A percentile compares a stretch with the other conserved stretches of the same genome.
Evolutionary conservation across 2,888 invertebrate genomes (phyloP).

Genomic region (Charanyca ferruginea): DNA sequence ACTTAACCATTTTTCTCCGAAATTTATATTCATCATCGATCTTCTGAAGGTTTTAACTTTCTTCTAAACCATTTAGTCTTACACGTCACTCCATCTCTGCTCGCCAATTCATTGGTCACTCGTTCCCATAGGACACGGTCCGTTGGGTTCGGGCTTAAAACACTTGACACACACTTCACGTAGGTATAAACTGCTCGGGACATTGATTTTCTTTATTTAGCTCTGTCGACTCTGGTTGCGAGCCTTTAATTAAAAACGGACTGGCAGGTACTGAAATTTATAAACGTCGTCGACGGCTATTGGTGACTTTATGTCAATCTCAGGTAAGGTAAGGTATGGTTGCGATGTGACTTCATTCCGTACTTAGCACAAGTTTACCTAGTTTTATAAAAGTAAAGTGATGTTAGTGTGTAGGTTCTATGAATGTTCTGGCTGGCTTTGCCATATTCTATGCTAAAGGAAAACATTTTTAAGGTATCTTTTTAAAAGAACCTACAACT

Average conservation of each 20-base stretch:
- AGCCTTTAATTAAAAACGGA: conserved; percentile 47
- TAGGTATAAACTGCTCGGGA: not conserved
- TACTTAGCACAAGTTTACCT: too few relatives aligned
- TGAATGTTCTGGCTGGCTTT: too few relatives aligned
- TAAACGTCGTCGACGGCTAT: conserved; percentile 10
- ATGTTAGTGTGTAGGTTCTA: too few relatives aligned
- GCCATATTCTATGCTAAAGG: too few relatives aligned
- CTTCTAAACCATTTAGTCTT: not conserved
- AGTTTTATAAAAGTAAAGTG: too few relatives aligned
- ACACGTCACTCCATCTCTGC: conserved; percentile 22
- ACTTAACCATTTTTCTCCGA: too few relatives aligned
- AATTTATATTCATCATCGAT: too few relatives aligned
- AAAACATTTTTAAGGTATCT: too few relatives aligned
- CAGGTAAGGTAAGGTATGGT: not conserved
- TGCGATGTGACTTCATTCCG: not conserved
- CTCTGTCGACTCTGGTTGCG: conserved; percentile 1
- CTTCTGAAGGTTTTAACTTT: not conserved
- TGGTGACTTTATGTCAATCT: conserved; percentile 11
- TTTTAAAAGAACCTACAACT: too few relatives aligned
- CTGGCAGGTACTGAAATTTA: conserved; percentile 44
- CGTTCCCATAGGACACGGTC: conserved; percentile 9
- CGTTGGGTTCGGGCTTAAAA: conserved; percentile 34
- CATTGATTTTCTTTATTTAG: conserved; percentile 53
- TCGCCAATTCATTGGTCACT: conserved; percentile 8
- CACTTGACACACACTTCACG: conserved; percentile 24